These are phyloP conservation scores for Peromyscus californicus DNA, from an alignment of 2,113 vertebrate species.

Conservation along the genomic window DNA sequence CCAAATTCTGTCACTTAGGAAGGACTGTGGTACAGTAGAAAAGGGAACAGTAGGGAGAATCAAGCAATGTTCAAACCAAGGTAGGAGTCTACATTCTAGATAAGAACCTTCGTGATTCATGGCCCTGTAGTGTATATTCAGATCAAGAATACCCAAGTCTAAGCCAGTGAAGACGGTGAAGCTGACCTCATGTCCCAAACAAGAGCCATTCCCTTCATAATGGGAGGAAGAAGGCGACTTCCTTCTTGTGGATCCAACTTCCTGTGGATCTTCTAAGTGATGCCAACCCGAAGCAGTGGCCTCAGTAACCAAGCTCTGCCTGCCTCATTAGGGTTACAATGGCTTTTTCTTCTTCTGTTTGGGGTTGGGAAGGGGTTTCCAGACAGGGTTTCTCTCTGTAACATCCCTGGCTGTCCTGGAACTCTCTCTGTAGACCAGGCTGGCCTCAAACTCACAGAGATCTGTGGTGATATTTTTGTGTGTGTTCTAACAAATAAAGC, in stretches of 20 bases:
- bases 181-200: neutral
- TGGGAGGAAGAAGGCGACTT: neutral
- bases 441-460: neutral
- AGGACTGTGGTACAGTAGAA: neutral
- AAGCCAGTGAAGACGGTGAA: neutral
- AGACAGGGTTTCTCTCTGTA: neutral
- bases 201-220: neutral
- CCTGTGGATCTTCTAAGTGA: rapidly evolving
- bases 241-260: neutral
- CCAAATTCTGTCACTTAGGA: neutral
- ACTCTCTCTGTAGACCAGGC: neutral
- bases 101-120: neutral
- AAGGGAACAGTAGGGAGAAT: neutral
- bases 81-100: neutral
- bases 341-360: neutral
- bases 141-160: neutral
- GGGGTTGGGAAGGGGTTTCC: rapidly evolving
- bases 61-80: neutral
- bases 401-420: neutral
- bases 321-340: neutral
- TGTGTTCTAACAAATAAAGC: too few species aligned
- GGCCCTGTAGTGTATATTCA: neutral
- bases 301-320: neutral
- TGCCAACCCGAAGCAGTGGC: too few species aligned
- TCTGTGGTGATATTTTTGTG: too few species aligned